phyloP scores from a whole-genome alignment of 2,797 vertebrate species.

The Syngnathus acus region DNA sequence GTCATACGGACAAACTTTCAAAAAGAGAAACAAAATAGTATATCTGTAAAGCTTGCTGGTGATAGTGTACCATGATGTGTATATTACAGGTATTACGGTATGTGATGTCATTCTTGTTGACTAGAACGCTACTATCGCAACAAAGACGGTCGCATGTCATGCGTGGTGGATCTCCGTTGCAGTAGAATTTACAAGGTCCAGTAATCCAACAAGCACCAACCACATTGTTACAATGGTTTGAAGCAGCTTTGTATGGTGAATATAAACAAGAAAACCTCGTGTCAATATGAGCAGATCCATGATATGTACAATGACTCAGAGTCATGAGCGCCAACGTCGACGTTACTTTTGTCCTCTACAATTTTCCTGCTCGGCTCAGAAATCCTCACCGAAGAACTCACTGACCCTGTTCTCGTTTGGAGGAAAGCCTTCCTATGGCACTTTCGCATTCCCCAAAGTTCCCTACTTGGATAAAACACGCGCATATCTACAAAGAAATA shows the following conservation, averaged over 20 bases:
- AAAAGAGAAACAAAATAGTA: conserved; percentile 18
- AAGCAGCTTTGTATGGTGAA: conserved; percentile 4
- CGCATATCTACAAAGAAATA: conserved; percentile 18
- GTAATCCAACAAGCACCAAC: not conserved
- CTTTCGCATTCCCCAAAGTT: conserved; percentile 50
- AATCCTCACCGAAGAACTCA: conserved; percentile 29
- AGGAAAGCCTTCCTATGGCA: conserved; percentile 57
- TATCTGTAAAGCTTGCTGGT: conserved; percentile 70
- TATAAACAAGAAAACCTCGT: not conserved
- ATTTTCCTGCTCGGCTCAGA: not conserved
- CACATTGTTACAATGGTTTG: not conserved
- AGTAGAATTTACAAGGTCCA: conserved; percentile 2
- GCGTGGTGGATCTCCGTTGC: not conserved
- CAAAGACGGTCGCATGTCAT: conserved; percentile 13
- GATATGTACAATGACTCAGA: conserved; percentile 5
- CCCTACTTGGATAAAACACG: conserved; percentile 23
- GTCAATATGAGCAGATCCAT: not conserved
- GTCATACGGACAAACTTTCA: conserved; percentile 40
- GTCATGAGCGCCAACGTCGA: not conserved
- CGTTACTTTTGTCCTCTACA: not conserved
- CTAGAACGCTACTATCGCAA: conserved; percentile 7
- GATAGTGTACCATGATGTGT: conserved; percentile 56
- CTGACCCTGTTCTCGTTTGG: conserved; percentile 53
- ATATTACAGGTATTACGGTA: conserved; percentile 37
- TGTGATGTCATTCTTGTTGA: not conserved